Conservation (phyloP, 2,888 invertebrate species). For the Heliconius ethilla region DNA sequence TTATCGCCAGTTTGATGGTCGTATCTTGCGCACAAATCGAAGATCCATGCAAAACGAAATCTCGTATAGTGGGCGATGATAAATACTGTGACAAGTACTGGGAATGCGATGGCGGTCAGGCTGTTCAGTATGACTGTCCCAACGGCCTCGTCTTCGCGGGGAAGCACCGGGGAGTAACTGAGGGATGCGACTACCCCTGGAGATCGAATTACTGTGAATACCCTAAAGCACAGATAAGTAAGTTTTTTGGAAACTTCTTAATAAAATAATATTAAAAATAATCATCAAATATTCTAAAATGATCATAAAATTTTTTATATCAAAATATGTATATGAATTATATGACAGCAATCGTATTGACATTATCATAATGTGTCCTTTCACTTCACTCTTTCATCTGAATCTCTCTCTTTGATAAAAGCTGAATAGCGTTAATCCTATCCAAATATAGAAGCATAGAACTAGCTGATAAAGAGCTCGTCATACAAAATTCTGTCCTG, state of each 20-base stretch:
- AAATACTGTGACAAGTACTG: conserved; percentile 91
- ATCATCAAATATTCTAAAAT: no score
- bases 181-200: conserved; percentile 95
- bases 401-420: background rate
- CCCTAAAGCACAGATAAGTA: conserved; percentile 84
- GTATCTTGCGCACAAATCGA: conserved; percentile 76
- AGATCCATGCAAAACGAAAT: conserved; percentile 92
- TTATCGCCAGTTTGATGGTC: conserved; percentile 57
- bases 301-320: no score
- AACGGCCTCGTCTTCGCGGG: conserved; percentile 95
- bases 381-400: background rate
- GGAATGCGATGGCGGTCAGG: conserved; percentile 92
- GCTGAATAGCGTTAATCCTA: background rate
- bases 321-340: no score
- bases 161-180: conserved; percentile 92
- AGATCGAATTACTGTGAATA: conserved; percentile 92
- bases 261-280: no score
- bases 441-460: background rate
- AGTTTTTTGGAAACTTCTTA: conserved; percentile 65
- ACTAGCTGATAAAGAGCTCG: background rate
- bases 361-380: background rate
- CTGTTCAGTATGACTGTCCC: conserved; percentile 93
- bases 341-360: no score
- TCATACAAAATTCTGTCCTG: no score
- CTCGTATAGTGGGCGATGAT: conserved; percentile 88